These are phyloP conservation scores for Chionoecetes opilio DNA, from an alignment of 1,140 invertebrate genomes.

Conservation along the genomic window DNA sequence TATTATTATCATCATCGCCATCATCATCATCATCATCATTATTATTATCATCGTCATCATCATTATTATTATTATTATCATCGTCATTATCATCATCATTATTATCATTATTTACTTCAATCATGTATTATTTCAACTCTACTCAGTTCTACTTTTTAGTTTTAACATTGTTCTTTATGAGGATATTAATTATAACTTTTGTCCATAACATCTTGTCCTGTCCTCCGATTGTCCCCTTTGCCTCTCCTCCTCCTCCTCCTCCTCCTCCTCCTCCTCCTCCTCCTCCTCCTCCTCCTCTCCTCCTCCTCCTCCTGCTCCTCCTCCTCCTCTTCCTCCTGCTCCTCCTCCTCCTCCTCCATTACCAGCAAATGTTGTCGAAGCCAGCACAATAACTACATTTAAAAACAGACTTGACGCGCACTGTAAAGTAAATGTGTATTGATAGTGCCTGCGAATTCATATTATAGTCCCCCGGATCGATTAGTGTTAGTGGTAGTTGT, in stretches of 20 bases:
- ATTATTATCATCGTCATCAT: not conserved
- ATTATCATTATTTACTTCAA: not conserved
- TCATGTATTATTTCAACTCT: not conserved
- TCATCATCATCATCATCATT: conserved; percentile 14
- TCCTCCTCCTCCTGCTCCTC: not conserved
- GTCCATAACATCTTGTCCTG: not conserved
- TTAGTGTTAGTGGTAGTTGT: too few species aligned
- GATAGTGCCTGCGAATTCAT: too few species aligned
- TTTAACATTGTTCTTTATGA: not conserved
- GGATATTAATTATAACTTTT: not conserved
- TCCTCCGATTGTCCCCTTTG: not conserved
- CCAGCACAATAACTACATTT: too few species aligned
- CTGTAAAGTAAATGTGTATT: too few species aligned
- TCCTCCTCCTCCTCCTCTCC: not conserved
- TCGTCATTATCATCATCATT: conserved; percentile 30
- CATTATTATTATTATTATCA: conserved; percentile 31
- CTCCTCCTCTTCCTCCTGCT: not conserved
- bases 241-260: not conserved
- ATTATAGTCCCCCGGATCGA: too few species aligned
- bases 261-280: not conserved
- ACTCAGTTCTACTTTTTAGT: not conserved
- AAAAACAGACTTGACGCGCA: too few species aligned
- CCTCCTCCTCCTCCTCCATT: not conserved
- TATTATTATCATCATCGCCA: conserved; percentile 30
- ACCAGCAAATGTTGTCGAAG: too few species aligned